Percentiles rank a stretch among this genome's conserved stretches.
Conservation (phyloP, 2,797 vertebrate species). For the Catostomus latipinnis region DNA sequence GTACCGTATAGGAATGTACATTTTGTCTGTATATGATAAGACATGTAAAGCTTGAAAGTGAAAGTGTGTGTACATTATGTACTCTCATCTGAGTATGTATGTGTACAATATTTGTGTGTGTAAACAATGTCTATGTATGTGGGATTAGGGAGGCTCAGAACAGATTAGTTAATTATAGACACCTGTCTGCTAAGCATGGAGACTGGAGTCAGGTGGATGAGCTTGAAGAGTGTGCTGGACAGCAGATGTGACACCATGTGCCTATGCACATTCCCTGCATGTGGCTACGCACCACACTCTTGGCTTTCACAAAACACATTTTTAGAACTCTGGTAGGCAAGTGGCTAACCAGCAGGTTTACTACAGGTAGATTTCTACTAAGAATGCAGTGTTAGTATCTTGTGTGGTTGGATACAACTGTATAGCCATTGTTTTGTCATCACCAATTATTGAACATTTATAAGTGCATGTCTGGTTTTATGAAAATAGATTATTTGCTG, state of each 20-base stretch:
- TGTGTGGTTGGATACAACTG: no score
- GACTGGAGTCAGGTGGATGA: slow-evolving; percentile 77
- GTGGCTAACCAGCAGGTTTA: not conserved
- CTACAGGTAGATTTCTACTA: not conserved
- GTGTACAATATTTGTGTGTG: slow-evolving; percentile 39
- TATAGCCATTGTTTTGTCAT: no score
- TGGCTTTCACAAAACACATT: not conserved
- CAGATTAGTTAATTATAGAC: slow-evolving; percentile 86
- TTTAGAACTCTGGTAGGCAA: not conserved
- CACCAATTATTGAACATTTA: not conserved
- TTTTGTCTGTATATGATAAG: not conserved
- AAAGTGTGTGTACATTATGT: not conserved
- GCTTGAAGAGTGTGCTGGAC: slow-evolving; percentile 68
- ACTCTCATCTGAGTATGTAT: slow-evolving; percentile 15
- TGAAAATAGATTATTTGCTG: not conserved
- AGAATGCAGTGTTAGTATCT: no score
- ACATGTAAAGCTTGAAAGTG: not conserved
- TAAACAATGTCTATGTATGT: slow-evolving; percentile 65
- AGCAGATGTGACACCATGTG: slow-evolving; percentile 71
- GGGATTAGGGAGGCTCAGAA: slow-evolving; percentile 80
- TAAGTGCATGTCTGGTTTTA: not conserved
- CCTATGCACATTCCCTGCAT: slow-evolving; percentile 39
- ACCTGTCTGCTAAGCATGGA: slow-evolving; percentile 76
- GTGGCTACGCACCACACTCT: slow-evolving; percentile 12
- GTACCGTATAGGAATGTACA: not conserved